These are phyloP conservation scores for Microctenopoma lineatum DNA, from an alignment of 2,797 vertebrate genomes.

Conservation along the genomic window DNA sequence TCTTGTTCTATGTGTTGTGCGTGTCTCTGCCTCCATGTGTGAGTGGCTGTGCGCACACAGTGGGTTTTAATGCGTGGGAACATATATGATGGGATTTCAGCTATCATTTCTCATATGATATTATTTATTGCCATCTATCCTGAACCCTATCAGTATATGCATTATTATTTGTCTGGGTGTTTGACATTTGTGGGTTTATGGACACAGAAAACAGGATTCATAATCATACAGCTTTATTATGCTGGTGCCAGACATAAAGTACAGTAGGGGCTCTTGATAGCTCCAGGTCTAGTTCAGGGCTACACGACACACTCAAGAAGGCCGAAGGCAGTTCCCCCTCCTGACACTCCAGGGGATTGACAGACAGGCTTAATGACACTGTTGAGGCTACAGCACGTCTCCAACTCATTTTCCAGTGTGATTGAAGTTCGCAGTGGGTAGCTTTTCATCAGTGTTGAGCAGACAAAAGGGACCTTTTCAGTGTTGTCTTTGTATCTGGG, in stretches of 20 bases:
- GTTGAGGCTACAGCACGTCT: conserved; percentile 71
- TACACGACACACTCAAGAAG: conserved; percentile 42
- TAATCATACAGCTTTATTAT: conserved; percentile 75
- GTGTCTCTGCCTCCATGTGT: conserved; percentile 28
- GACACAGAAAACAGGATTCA: conserved; percentile 55
- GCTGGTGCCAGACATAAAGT: conserved; percentile 45
- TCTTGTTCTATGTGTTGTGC: conserved; percentile 61
- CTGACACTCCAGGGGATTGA: conserved; percentile 64
- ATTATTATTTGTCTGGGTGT: conserved; percentile 57
- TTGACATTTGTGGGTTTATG: conserved; percentile 69
- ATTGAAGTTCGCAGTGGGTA: conserved; percentile 84
- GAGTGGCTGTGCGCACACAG: conserved; percentile 18
- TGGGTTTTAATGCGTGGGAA: conserved; percentile 58
- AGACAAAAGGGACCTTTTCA: conserved; percentile 78
- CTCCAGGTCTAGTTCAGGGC: conserved; percentile 59
- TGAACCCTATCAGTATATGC: conserved; percentile 65
- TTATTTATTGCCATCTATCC: conserved; percentile 56
- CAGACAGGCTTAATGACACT: conserved; percentile 81
- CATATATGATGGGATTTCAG: conserved; percentile 71
- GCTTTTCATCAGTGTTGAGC: conserved; percentile 80
- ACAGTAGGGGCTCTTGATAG: conserved; percentile 55
- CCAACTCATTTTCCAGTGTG: conserved; percentile 77
- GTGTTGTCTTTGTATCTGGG: conserved; percentile 66
- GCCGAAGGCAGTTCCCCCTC: conserved; percentile 50
- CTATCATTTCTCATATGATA: conserved; percentile 58